Evolutionary conservation across 2,113 vertebrate genomes (phyloP), one percentile per base, ranked within the genome.

Genomic region (Gracilinanus agilis): DNA sequence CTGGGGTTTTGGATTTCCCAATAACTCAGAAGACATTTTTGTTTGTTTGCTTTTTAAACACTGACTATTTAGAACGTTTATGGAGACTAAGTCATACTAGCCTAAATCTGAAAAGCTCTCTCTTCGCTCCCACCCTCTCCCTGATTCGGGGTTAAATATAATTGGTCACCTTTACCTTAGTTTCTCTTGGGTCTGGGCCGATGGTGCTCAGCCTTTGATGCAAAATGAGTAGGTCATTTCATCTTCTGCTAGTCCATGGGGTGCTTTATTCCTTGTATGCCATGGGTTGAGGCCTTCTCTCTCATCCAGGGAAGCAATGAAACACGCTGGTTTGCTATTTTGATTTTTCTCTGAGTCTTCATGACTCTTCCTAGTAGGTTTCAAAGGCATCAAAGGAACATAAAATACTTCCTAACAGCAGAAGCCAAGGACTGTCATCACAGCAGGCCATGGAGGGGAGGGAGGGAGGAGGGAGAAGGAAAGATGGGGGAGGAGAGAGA

Each of bases 271-370:
- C 83, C 83, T 75, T 55, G 55, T 19, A 13, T 94, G 21, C 40
- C 55, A 88, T 53, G 67, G 44, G 49, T 94, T 91, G 67, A 55
- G 88, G 96, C 55, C 91, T 9, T 83, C 91, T 61, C 93, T 89
- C 23, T 94, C 88, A 92, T 93, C 94, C 94, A 90, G 83, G 90
- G 44, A 88, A 96, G 91, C 29, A 89, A 94, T 94, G 54, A 93
- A 94, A 61, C 61, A 34, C 89, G 40, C 53, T 93, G 91, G 93
- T 92, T 40, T 88, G 55, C 55, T 90, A 90, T 91, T 93, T 92
- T 90, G 94, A 49, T 91, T 92, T 95, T 90, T 91, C 93, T 58
- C 12, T 9, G 49, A 95, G 55, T 91, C 90, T 92, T 90, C 49
- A 61, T 44, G 40, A 55, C 25, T n/a, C 94, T 93, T 94, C 89